Evolutionary conservation across 2,888 invertebrate genomes (phyloP), one percentile per base, ranked within the genome.

Genomic region (Elgonia sp.): DNA sequence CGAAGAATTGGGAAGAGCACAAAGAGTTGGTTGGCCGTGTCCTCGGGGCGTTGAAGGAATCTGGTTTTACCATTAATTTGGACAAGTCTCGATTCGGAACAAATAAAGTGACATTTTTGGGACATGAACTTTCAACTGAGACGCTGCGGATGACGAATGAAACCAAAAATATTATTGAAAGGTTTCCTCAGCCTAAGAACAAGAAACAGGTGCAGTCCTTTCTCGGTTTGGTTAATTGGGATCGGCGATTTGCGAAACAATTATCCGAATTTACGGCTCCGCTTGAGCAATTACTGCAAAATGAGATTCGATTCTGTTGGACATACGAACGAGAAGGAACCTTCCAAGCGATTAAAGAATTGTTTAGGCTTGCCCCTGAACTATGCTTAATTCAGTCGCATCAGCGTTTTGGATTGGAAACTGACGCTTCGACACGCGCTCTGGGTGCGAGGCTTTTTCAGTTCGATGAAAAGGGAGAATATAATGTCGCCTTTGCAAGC

Each of bases 191-290:
- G 10, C n/a, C 46, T n/a, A 42, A 42, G 12, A 18, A 10, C 10
- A 42, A 42, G 46, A 46, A 46, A 21, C 69, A 69, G 20, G 12
- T 69, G 16, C 69, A 69, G 21, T 69, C 46, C 6, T 69, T 69
- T 21, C 69, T 69, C 1, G 69, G 69, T n/a, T 21, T 69, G 46
- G 20, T 69, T 21, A 69, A 69, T 50, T 69, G 69, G 46, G 69
- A 69, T 16, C 42, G 69, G 5, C 16, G 46, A 21, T 69, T 69
- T 20, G 46, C 46, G 0, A 4, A 7, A 4, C 16, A 21, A 4
- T 46, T 69, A 7, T 69, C 69, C 10, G 21, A 69, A 12, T 21
- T 8, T 8, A 69, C 69, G 6, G 42, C 69, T 10, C 46, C 50
- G 5, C 14, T 69, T 6, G 69, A 69, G 14, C 7, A 6, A 10